Percentiles rank a stretch among this genome's conserved stretches.
These are phyloP conservation scores for Eumeta japonica DNA, from an alignment of 1,140 invertebrate genomes.

Conservation along the genomic window DNA sequence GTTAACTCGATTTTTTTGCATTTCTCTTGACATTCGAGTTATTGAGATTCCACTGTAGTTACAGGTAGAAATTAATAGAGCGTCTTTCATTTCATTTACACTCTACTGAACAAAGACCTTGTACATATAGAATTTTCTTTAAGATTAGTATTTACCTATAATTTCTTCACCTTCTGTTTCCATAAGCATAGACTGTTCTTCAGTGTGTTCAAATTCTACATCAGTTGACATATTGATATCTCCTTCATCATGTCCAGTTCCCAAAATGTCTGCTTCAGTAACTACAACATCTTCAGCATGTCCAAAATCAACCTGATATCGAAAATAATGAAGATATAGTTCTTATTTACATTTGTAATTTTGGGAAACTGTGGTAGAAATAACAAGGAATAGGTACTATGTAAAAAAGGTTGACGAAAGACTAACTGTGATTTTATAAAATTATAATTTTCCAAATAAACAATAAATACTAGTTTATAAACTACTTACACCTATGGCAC, in stretches of 20 bases:
- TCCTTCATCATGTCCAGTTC: slow-evolving; percentile 19
- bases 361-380: neutral
- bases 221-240: slow-evolving; percentile 34
- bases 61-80: too few relatives aligned
- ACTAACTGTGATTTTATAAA: slow-evolving; percentile 2
- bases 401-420: neutral
- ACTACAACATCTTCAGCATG: slow-evolving; percentile 26
- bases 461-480: neutral
- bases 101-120: too few relatives aligned
- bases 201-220: slow-evolving; percentile 39
- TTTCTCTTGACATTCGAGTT: too few relatives aligned
- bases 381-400: neutral
- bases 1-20: too few relatives aligned
- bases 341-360: neutral
- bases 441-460: neutral
- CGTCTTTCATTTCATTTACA: too few relatives aligned
- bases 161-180: slow-evolving; percentile 41
- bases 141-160: too few relatives aligned
- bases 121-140: too few relatives aligned
- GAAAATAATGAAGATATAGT: neutral
- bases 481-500: slow-evolving; percentile 35
- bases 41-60: too few relatives aligned
- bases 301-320: slow-evolving; percentile 37
- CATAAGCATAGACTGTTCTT: slow-evolving; percentile 38
- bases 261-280: slow-evolving; percentile 28